These are phyloP conservation scores for Latrodectus hesperus DNA, from an alignment of 2,888 invertebrate species.

Conservation along the genomic window DNA sequence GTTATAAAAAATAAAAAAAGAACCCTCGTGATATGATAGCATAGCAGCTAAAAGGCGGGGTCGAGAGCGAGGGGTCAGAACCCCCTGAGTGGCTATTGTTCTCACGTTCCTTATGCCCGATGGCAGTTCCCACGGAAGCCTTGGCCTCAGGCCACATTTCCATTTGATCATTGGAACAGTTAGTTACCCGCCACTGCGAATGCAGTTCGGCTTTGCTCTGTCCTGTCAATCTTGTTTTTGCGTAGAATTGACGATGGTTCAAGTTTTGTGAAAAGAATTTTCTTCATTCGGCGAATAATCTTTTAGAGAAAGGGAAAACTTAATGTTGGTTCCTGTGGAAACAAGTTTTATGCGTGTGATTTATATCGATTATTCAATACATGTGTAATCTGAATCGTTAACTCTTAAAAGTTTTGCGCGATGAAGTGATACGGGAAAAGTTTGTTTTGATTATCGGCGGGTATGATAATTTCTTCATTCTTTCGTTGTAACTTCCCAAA, in stretches of 20 bases:
- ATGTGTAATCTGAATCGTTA: conserved; percentile 25
- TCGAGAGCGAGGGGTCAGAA: conserved; percentile 39
- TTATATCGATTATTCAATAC: conserved; percentile 24
- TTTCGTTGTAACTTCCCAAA: background rate
- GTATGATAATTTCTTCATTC: conserved; percentile 11
- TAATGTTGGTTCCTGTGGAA: background rate
- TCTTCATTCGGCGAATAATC: background rate
- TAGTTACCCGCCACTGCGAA: conserved; percentile 25
- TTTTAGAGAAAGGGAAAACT: background rate
- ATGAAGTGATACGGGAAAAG: conserved; percentile 9
- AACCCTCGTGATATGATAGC: conserved; percentile 57
- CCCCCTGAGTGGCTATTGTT: conserved; percentile 55
- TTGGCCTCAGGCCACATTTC: conserved; percentile 51
- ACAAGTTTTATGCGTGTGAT: background rate
- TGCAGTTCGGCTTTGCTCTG: conserved; percentile 36
- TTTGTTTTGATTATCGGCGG: conserved; percentile 25
- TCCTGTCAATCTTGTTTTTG: conserved; percentile 39
- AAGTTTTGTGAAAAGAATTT: background rate
- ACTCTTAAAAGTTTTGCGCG: conserved; percentile 28
- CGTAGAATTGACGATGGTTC: background rate
- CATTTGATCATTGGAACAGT: conserved; percentile 57
- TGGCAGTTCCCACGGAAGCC: conserved; percentile 67
- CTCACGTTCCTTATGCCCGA: conserved; percentile 60
- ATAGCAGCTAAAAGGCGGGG: conserved; percentile 58
- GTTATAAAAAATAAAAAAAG: conserved; percentile 17